Conservation (phyloP, 1,140 invertebrate species). For the Apis cerana region DNA sequence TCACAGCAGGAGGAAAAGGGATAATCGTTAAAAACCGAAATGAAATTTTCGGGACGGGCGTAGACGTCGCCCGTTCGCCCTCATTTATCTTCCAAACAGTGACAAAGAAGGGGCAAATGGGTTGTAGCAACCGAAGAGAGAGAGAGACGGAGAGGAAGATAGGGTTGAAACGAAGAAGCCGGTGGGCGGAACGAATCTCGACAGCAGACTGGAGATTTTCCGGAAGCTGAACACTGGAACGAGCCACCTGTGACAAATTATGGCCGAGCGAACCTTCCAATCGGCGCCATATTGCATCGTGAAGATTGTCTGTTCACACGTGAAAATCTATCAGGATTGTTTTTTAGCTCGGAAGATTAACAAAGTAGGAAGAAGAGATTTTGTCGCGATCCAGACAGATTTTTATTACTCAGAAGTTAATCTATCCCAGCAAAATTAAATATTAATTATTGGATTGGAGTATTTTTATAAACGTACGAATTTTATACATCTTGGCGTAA, state of each 20-base stretch:
- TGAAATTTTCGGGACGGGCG: conserved; percentile 29
- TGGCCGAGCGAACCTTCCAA: conserved; percentile 28
- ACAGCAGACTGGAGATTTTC: conserved; percentile 47
- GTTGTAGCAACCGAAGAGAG: background rate
- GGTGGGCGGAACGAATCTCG: conserved; percentile 26
- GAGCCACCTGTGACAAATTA: conserved; percentile 53
- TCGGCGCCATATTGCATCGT: conserved; percentile 21
- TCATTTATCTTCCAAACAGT: conserved; percentile 26
- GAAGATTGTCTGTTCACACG: conserved; percentile 21
- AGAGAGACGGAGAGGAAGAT: background rate
- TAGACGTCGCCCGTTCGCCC: background rate
- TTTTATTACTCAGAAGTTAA: too few species aligned
- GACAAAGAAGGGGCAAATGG: background rate
- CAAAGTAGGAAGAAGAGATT: too few species aligned
- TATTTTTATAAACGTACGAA: too few species aligned
- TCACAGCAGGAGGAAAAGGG: background rate
- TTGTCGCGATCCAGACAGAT: too few species aligned
- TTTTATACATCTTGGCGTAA: too few species aligned
- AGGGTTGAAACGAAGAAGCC: conserved; percentile 48
- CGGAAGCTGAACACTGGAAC: conserved; percentile 25
- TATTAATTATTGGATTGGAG: too few species aligned
- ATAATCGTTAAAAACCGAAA: conserved; percentile 43
- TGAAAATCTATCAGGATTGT: conserved; percentile 35
- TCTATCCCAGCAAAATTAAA: too few species aligned
- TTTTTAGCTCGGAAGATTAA: background rate